Percentiles rank a stretch among this genome's conserved stretches.
phyloP scores from a whole-genome alignment of 2,797 vertebrate species.

The Rhinoraja longicauda region DNA sequence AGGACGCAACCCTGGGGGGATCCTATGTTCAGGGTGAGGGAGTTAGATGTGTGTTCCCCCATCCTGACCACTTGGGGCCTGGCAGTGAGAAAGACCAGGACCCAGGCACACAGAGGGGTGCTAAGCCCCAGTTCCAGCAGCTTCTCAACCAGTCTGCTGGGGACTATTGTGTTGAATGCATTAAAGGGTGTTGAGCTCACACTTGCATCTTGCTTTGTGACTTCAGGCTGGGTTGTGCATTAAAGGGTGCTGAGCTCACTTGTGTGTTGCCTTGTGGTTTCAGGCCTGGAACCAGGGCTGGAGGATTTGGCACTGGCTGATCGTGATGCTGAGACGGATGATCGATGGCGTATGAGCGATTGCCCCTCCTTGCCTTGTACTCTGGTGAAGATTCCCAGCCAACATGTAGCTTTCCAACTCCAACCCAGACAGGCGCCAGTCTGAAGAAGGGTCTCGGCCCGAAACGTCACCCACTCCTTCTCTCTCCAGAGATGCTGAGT shows the following conservation, averaged over 20 bases:
- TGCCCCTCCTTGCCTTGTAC: background rate
- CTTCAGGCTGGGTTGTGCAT: constrained; percentile 22
- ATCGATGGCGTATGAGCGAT: background rate
- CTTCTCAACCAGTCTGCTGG: no score
- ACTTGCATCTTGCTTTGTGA: background rate
- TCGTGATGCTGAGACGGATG: background rate
- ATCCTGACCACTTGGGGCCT: no score
- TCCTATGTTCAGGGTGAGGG: no score
- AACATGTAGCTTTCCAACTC: background rate
- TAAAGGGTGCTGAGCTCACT: background rate
- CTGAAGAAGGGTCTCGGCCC: no score
- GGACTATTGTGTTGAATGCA: no score
- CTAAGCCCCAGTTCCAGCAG: no score
- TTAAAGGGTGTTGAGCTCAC: background rate
- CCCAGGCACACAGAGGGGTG: no score
- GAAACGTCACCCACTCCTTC: no score
- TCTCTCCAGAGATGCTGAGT: no score
- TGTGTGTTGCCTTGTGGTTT: background rate
- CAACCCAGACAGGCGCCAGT: background rate
- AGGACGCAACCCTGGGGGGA: no score
- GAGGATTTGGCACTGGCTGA: background rate
- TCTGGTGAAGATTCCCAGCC: background rate
- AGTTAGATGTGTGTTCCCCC: no score
- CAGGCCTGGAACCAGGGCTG: background rate
- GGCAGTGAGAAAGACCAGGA: no score